A percentile compares a stretch with the other conserved stretches of the same genome.
Conservation (phyloP, 2,888 invertebrate species). For the Phlogophora meticulosa region DNA sequence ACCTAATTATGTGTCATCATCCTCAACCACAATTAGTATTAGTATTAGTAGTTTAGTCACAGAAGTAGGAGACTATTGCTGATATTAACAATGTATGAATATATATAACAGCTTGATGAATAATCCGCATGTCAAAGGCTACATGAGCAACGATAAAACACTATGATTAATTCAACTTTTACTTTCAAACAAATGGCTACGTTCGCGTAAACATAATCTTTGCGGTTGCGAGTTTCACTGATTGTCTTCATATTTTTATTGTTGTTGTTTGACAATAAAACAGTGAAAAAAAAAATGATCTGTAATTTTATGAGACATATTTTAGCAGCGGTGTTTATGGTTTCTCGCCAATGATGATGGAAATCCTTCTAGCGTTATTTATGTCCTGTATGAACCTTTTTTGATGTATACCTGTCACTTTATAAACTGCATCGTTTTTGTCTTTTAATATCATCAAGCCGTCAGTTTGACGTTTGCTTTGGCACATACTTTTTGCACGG, state of each 20-base stretch:
- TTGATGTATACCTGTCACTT: not conserved
- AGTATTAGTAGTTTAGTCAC: slow-evolving; percentile 3
- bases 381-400: not conserved
- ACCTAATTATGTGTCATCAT: not conserved
- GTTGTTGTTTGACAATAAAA: not conserved
- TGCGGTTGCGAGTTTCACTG: slow-evolving; percentile 36
- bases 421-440: not conserved
- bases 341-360: not conserved
- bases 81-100: slow-evolving; percentile 16
- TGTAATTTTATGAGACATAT: too few relatives aligned
- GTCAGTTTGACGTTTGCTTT: not conserved
- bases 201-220: slow-evolving; percentile 36
- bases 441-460: not conserved
- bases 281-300: too few relatives aligned
- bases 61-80: not conserved
- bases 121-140: slow-evolving; percentile 54
- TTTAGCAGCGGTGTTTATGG: too few relatives aligned
- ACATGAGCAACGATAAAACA: slow-evolving; percentile 43
- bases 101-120: slow-evolving; percentile 28
- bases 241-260: slow-evolving; percentile 8
- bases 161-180: slow-evolving; percentile 57
- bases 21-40: too few relatives aligned
- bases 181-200: slow-evolving; percentile 54
- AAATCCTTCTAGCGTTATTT: too few relatives aligned
- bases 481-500: not conserved